A percentile compares a stretch with the other conserved stretches of the same genome.
These are phyloP conservation scores for Pangasius sanitwongsei DNA, from an alignment of 2,797 vertebrate genomes.

Conservation along the genomic window DNA sequence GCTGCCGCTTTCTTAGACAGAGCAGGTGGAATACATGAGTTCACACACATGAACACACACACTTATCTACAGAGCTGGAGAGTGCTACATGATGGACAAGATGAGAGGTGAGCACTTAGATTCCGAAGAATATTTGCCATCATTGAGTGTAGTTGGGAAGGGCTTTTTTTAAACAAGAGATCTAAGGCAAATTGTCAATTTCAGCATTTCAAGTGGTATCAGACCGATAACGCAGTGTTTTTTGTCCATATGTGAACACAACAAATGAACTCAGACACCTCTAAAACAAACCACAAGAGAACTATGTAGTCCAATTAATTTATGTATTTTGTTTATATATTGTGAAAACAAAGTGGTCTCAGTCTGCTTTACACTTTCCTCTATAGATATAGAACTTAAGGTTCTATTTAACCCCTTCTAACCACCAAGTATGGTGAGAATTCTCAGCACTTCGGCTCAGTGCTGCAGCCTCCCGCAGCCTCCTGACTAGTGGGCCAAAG, in stretches of 20 bases:
- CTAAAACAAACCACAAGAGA: background rate
- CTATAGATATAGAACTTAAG: too few relatives aligned
- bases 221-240: too few relatives aligned
- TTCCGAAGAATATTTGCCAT: background rate
- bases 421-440: background rate
- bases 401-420: background rate
- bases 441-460: background rate
- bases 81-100: background rate
- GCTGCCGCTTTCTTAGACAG: slow-evolving; percentile 50
- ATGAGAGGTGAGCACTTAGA: background rate
- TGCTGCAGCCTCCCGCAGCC: background rate
- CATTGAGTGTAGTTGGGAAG: background rate
- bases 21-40: slow-evolving; percentile 40
- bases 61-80: background rate
- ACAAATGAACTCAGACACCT: background rate
- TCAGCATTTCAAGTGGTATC: background rate
- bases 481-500: background rate
- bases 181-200: background rate
- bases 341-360: background rate
- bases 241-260: background rate
- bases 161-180: background rate
- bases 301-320: background rate
- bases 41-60: background rate
- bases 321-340: background rate
- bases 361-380: background rate